Evolutionary conservation across 2,888 invertebrate species (phyloP).

Genomic region (Amaurobius ferox): DNA sequence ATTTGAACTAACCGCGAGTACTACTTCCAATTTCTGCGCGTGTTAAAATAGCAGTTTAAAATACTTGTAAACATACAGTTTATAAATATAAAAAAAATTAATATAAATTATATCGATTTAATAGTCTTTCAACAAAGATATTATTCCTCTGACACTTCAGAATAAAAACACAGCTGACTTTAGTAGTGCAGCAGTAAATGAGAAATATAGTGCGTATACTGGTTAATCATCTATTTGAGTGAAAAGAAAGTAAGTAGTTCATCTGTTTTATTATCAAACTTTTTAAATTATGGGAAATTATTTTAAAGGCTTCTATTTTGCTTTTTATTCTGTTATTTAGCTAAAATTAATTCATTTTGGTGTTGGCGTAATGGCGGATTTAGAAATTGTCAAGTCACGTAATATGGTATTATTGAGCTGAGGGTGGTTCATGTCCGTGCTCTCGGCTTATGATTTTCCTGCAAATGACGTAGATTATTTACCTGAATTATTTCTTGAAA

Average conservation of each 20-base stretch:
- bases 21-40: not conserved
- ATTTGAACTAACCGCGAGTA: constrained; percentile 4
- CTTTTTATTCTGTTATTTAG: not conserved
- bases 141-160: not conserved
- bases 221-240: not conserved
- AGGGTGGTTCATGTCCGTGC: constrained; percentile 69
- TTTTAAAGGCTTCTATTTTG: not conserved
- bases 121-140: not conserved
- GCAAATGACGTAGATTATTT: constrained; percentile 70
- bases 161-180: constrained; percentile 71
- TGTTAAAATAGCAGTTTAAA: not conserved
- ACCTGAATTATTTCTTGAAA: constrained; percentile 52
- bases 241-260: constrained; percentile 8
- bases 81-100: not conserved
- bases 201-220: constrained; percentile 48
- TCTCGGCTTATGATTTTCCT: constrained; percentile 67
- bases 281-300: not conserved
- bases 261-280: not conserved
- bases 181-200: constrained; percentile 56
- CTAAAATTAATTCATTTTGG: constrained; percentile 18
- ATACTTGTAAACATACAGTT: not conserved
- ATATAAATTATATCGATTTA: not conserved
- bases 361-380: constrained; percentile 69
- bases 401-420: constrained; percentile 70
- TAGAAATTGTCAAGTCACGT: constrained; percentile 56